Conservation (phyloP, 2,888 invertebrate genomes). For the Drosophila gaucha region DNA sequence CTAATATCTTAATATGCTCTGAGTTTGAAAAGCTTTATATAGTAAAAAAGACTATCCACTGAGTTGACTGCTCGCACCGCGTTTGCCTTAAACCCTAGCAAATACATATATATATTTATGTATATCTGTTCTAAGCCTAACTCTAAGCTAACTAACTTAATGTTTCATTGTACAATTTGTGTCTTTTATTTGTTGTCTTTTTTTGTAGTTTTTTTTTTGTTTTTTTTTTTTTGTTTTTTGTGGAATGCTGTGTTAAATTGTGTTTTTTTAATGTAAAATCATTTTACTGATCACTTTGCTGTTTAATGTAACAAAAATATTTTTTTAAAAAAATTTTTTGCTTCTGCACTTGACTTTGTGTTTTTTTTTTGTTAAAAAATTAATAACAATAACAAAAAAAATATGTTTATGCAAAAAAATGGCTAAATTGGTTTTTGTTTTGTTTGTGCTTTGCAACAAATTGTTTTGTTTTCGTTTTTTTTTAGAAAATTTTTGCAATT, state of each 20-base stretch:
- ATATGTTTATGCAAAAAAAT: constrained; percentile 61
- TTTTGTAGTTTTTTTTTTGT: constrained; percentile 58
- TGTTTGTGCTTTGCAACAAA: constrained; percentile 77
- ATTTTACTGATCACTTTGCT: constrained; percentile 79
- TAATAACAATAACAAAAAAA: constrained; percentile 75
- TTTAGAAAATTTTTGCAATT: constrained; percentile 47
- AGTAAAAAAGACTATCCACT: constrained; percentile 67
- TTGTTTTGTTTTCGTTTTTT: constrained; percentile 43
- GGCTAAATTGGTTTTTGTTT: constrained; percentile 53
- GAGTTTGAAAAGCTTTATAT: constrained; percentile 64
- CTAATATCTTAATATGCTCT: constrained; percentile 70
- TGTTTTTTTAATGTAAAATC: constrained; percentile 64
- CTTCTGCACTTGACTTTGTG: constrained; percentile 52
- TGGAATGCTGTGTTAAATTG: constrained; percentile 68
- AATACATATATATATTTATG: constrained; percentile 16
- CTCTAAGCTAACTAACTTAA: constrained; percentile 38
- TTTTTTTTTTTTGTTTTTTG: constrained; percentile 30
- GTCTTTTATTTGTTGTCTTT: constrained; percentile 53
- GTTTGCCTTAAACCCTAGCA: constrained; percentile 24
- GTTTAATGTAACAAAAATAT: constrained; percentile 54
- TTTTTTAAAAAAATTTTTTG: constrained; percentile 52
- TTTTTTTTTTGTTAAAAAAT: constrained; percentile 69
- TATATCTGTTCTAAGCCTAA: constrained; percentile 29
- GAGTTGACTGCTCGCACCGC: constrained; percentile 66
- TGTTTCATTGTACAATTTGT: constrained; percentile 70